These are phyloP conservation scores for Andrena cerasifolii DNA, from an alignment of 1,140 invertebrate genomes.

Conservation along the genomic window DNA sequence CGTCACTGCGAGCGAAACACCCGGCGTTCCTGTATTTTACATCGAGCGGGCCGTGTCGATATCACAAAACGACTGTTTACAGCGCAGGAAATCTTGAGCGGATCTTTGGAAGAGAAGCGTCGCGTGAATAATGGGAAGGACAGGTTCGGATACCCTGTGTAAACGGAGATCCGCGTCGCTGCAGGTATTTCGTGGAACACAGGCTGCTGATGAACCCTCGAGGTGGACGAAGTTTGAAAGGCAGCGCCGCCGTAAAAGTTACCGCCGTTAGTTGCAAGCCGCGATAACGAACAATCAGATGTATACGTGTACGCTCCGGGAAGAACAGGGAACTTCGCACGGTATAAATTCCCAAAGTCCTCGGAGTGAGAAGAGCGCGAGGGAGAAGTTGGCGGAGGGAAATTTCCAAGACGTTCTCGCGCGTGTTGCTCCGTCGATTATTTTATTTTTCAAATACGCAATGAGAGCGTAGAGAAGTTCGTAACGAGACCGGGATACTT, in stretches of 20 bases:
- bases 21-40: conserved; percentile 33
- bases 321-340: neutral
- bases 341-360: conserved; percentile 3
- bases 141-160: too few relatives aligned
- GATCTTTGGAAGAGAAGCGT: neutral
- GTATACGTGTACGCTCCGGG: neutral
- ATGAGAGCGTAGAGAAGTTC: neutral
- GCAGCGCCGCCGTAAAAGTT: neutral
- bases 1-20: conserved; percentile 17
- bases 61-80: neutral
- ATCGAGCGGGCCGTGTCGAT: conserved; percentile 4
- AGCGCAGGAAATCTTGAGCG: too few relatives aligned
- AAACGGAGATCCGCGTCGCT: too few relatives aligned
- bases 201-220: neutral
- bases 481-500: conserved; percentile 36
- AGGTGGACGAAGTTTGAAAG: neutral
- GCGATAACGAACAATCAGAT: neutral
- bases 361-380: too few relatives aligned
- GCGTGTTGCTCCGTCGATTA: conserved; percentile 10
- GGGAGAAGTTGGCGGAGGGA: neutral
- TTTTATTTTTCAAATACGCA: conserved; percentile 24
- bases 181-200: too few relatives aligned
- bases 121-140: too few relatives aligned
- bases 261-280: neutral
- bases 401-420: neutral